Evolutionary conservation across 2,888 invertebrate genomes (phyloP), one percentile per base, ranked within the genome.

Genomic region (Baccha elongata): DNA sequence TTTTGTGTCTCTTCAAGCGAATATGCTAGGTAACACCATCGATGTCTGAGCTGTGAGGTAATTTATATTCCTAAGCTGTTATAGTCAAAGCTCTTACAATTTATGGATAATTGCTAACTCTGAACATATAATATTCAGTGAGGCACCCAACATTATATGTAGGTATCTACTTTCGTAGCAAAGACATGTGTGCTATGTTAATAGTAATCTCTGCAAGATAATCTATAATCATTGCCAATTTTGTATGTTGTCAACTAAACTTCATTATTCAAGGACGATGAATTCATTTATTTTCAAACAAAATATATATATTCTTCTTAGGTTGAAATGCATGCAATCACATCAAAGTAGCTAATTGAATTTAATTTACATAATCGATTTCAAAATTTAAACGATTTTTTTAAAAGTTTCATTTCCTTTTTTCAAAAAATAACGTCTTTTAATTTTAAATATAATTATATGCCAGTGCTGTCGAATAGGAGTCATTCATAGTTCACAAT

Each of bases 191-290:
- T 21, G 11, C 3, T 55, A 11, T 40, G 58, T n/a, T 21, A 35
- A 58, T n/a, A 53, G 21, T 58, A 40, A 58, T 58, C 58, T 58
- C 26, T 8, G 15, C 40, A n/a, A 23, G 58, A 58, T 40, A 58
- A 40, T 58, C 58, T 58, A 1, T 15, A 13, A 26, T 11, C 23
- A 40, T 11, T 58, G 58, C 40, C 40, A 40, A 58, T 58, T 40
- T 35, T 35, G 29, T 3, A 21, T 21, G 23, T 48, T 23, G 23
- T 42, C 1, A 7, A 26, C 15, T 55, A 37, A 40, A 23, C 55
- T 40, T 37, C 21, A 58, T 58, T 23, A 19, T 40, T 58, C 58
- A 58, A 58, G 58, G 58, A 58, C 40, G 10, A 10, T 13, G n/a
- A n/a, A 3, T 1, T 15, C 0, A 17, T 13, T 40, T 58, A 35